phyloP scores from a whole-genome alignment of 53 echinoderm and acorn worm species.

The Apostichopus leukothele region DNA sequence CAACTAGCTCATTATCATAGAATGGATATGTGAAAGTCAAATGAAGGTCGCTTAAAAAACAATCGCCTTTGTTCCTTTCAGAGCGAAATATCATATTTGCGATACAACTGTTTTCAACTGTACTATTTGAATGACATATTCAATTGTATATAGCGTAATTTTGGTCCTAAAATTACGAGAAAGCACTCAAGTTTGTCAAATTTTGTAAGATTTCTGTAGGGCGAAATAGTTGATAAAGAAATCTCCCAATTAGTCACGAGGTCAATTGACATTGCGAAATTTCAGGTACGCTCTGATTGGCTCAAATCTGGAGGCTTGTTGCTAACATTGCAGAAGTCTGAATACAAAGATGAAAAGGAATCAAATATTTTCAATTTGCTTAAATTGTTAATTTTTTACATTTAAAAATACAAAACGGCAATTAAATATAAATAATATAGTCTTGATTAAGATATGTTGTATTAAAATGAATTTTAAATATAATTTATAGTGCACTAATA shows the following conservation, averaged over 20 bases:
- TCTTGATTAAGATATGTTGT: too few species aligned
- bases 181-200: too few species aligned
- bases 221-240: too few species aligned
- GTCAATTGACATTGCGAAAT: slow-evolving; percentile 39
- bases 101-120: background rate
- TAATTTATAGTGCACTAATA: too few species aligned
- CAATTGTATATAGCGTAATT: too few species aligned
- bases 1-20: slow-evolving; percentile 2
- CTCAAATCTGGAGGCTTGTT: slow-evolving; percentile 31
- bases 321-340: background rate
- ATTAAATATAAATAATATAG: background rate
- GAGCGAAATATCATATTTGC: background rate
- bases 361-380: background rate
- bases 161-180: too few species aligned
- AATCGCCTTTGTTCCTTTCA: background rate
- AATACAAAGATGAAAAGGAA: background rate
- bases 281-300: slow-evolving; percentile 13
- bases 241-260: slow-evolving; percentile 21
- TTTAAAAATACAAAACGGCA: background rate
- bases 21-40: background rate
- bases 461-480: too few species aligned
- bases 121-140: background rate
- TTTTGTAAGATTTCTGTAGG: too few species aligned
- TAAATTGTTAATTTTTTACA: background rate
- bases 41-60: background rate